Conservation (phyloP, 1,140 invertebrate genomes). For the Drosophila virilis region DNA sequence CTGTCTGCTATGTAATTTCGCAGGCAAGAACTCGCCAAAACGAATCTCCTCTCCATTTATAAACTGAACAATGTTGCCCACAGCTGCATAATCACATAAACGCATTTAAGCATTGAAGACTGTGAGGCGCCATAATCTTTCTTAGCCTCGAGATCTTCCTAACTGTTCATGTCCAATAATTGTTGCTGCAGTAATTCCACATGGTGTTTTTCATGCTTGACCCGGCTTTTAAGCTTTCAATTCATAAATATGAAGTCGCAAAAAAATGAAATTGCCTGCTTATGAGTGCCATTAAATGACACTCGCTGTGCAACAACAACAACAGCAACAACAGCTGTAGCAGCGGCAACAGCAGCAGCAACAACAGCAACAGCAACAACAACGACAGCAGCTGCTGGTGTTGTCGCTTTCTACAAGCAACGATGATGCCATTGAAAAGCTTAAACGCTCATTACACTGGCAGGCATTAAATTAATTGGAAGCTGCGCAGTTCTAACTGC, state of each 20-base stretch:
- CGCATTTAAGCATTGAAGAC: not conserved
- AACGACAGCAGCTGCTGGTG: constrained; percentile 23
- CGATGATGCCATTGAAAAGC: constrained; percentile 58
- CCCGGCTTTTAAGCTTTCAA: constrained; percentile 43
- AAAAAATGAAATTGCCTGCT: constrained; percentile 44
- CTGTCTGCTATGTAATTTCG: no score
- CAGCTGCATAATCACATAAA: not conserved
- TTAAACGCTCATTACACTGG: constrained; percentile 79
- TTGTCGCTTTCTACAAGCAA: constrained; percentile 36
- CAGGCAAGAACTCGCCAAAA: no score
- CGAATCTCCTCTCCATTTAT: no score
- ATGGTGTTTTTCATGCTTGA: constrained; percentile 16
- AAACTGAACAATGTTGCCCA: not conserved
- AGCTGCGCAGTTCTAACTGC: constrained; percentile 59
- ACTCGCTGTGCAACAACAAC: constrained; percentile 19
- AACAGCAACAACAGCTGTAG: not conserved
- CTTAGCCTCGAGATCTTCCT: constrained; percentile 18
- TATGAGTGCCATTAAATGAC: constrained; percentile 47
- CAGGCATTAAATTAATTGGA: constrained; percentile 81
- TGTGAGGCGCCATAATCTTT: constrained; percentile 15
- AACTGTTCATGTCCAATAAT: constrained; percentile 23
- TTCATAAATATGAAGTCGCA: constrained; percentile 41
- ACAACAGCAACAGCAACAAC: not conserved
- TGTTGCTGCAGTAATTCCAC: constrained; percentile 7
- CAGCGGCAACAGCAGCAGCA: not conserved